phyloP scores from a whole-genome alignment of 1,140 invertebrate species.

The Stenopsyche tienmushanensis region DNA sequence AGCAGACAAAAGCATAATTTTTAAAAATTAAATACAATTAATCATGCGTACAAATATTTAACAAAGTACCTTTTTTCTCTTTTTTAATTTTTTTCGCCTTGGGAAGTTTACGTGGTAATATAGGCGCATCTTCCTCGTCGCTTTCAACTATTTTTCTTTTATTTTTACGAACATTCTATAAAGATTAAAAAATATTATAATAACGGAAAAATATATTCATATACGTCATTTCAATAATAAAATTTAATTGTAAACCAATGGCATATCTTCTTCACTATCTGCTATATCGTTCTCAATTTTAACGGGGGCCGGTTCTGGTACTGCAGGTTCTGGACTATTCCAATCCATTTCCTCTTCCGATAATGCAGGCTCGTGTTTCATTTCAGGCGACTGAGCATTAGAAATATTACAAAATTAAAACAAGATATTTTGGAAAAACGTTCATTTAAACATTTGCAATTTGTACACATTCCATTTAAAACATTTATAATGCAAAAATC shows the following conservation, averaged over 20 bases:
- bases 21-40: no score
- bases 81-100: conserved; percentile 59
- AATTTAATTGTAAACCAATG: conserved; percentile 58
- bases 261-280: conserved; percentile 75
- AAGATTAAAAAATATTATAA: conserved; percentile 21
- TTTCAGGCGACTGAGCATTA: conserved; percentile 27
- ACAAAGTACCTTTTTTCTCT: no score
- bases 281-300: conserved; percentile 53
- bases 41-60: no score
- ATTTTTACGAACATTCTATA: conserved; percentile 45
- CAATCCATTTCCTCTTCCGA: conserved; percentile 42
- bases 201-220: not conserved
- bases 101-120: conserved; percentile 26
- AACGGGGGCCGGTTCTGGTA: conserved; percentile 32
- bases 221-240: not conserved
- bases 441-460: no score
- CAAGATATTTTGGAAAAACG: conserved; percentile 40
- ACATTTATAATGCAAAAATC: not conserved
- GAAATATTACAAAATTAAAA: conserved; percentile 43
- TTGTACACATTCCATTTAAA: not conserved
- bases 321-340: conserved; percentile 22
- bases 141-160: conserved; percentile 42
- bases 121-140: conserved; percentile 52
- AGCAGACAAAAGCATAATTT: no score
- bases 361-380: conserved; percentile 44